These are phyloP conservation scores for Lysiphlebus fabarum DNA, from an alignment of 1,140 invertebrate species.

Conservation along the genomic window DNA sequence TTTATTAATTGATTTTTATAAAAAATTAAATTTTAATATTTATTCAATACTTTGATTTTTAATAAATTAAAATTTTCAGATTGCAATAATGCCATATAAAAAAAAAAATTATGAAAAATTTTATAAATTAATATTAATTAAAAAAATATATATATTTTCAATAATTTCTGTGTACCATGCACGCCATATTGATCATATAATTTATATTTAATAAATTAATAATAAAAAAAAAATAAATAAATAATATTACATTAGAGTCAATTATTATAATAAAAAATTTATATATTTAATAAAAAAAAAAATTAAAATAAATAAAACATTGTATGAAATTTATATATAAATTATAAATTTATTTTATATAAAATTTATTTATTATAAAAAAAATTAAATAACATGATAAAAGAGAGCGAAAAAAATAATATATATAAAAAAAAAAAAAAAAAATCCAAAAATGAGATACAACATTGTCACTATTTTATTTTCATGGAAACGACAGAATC, in stretches of 20 bases:
- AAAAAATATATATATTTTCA: no score
- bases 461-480: conserved; percentile 17
- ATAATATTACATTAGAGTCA: not conserved
- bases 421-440: no score
- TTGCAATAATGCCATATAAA: no score
- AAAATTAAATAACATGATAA: not conserved
- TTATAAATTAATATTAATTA: no score
- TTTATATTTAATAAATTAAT: not conserved
- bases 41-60: no score
- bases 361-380: not conserved
- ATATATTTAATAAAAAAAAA: not conserved
- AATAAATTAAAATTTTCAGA: no score
- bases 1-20: no score
- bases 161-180: not conserved
- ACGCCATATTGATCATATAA: not conserved
- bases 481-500: conserved; percentile 37
- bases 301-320: not conserved
- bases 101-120: no score
- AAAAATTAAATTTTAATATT: no score
- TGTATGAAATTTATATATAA: not conserved
- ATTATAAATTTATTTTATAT: not conserved
- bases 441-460: no score
- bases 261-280: not conserved
- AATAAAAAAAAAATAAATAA: not conserved
- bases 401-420: no score